Base-by-base conservation (phyloP, 2,113 vertebrate genomes). In the Psephotus haematonotus region DNA sequence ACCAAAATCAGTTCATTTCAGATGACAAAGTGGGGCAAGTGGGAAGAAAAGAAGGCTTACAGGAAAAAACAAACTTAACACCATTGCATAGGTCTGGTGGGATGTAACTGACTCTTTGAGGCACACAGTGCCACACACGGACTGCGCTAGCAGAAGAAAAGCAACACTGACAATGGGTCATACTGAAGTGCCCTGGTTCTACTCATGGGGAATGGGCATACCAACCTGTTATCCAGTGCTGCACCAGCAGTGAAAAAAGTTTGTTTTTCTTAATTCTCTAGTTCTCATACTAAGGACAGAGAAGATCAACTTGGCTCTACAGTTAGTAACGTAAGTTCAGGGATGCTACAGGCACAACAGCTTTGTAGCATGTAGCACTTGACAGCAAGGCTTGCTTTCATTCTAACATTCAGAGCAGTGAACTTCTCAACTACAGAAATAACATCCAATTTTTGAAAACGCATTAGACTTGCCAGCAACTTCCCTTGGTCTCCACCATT, bases 81-180 rank as follows among this genome's bases (percentile, higher is more conserved):
- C 5, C 25, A 14, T 13, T 14, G n/a, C 39, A 44, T 6, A 67
- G 39, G 28, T 46, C 20, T 80, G 70, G 52, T 41, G 59, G 16
- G 31, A 27, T 68, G 64, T 16, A 33, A 37, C 33, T 29, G 41
- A 67, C 47, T 23, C 46, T 47, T 47, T 1, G 2, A 33, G 10
- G 41, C 29, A 71, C 75, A 37, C 50, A 19, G 17, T 39, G 59
- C 11, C 24, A n/a, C 46, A 33, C 18, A 5, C 3, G 6, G 31
- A 70, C 28, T 37, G 17, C 0, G 0, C 0, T 0, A 39, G 68
- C 67, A 50, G 46, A 60, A 59, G 29, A 74, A 64, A 52, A 55
- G 10, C 33, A 76, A 10, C 46, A 50, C 60, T 63, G 64, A 29
- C 35, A 74, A 18, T 11, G 6, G 15, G 24, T 22, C 3, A 35